Evolutionary conservation across 2,888 invertebrate genomes (phyloP).

Genomic region (Suillia variegata): DNA sequence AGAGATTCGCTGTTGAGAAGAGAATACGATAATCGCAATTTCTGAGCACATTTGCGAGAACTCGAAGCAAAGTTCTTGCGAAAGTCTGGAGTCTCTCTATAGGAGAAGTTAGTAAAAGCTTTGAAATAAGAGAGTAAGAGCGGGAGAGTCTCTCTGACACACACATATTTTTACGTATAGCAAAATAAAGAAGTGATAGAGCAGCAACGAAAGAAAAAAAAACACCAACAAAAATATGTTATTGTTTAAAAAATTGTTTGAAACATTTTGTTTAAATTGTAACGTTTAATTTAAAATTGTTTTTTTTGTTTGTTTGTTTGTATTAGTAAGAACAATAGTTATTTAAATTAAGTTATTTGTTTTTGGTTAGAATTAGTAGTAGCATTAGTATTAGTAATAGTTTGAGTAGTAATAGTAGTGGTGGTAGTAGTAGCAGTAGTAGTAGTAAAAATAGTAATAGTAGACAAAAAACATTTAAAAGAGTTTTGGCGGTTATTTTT

Average conservation of each 20-base stretch:
- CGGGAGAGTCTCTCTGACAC: slow-evolving; percentile 5
- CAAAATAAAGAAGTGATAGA: slow-evolving; percentile 16
- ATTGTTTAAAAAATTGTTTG: slow-evolving; percentile 13
- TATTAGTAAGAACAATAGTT: too few relatives aligned
- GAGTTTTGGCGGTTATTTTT: slow-evolving; percentile 41
- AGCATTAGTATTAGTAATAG: slow-evolving; percentile 13
- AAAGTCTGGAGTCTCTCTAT: too few relatives aligned
- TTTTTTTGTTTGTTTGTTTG: too few relatives aligned
- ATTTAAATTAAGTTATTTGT: too few relatives aligned
- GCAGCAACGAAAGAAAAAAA: slow-evolving; percentile 27
- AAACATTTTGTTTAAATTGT: slow-evolving; percentile 15
- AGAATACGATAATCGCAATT: too few relatives aligned
- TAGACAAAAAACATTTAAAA: slow-evolving; percentile 54
- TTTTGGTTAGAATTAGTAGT: too few relatives aligned
- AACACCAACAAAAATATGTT: neutral
- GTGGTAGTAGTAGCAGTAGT: slow-evolving; percentile 34
- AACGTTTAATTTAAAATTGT: slow-evolving; percentile 43
- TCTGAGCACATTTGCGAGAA: too few relatives aligned
- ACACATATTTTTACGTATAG: neutral
- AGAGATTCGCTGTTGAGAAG: too few relatives aligned
- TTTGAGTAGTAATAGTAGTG: slow-evolving; percentile 20
- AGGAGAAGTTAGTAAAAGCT: too few relatives aligned
- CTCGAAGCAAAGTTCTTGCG: too few relatives aligned
- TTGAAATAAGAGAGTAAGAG: too few relatives aligned
- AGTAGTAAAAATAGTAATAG: slow-evolving; percentile 41